phyloP scores from a whole-genome alignment of 2,113 vertebrate genomes.

The Trochalopteron elliotii region DNA sequence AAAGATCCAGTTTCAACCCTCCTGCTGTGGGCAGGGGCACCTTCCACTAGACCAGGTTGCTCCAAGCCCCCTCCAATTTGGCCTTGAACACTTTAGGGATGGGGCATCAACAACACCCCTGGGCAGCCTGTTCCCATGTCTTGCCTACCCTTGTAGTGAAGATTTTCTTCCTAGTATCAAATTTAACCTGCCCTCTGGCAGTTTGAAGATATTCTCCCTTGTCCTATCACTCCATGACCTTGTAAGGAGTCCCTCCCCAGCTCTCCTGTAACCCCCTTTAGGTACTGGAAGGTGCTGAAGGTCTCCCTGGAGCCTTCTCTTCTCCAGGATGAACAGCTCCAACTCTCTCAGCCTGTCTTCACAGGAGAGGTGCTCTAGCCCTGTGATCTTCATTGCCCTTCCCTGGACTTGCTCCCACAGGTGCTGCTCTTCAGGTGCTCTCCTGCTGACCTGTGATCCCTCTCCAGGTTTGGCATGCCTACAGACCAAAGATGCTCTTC shows the following conservation, averaged over 20 bases:
- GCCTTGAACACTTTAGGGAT: background rate
- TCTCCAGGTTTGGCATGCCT: background rate
- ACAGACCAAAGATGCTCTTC: background rate
- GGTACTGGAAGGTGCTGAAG: background rate
- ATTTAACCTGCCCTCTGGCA: background rate
- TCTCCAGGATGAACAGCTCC: background rate
- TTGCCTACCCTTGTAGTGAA: background rate
- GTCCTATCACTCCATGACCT: background rate
- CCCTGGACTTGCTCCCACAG: background rate
- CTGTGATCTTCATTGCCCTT: too few relatives aligned
- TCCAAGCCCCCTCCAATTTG: background rate
- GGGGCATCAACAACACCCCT: background rate
- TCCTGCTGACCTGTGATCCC: background rate
- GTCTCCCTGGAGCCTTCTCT: background rate
- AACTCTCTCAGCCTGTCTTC: background rate
- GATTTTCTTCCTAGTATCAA: background rate
- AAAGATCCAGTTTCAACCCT: accelerated
- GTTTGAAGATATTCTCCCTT: background rate
- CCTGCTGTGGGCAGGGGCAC: background rate
- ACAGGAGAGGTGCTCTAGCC: background rate
- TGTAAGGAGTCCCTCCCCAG: background rate
- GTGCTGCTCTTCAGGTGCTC: background rate
- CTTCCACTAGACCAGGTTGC: background rate
- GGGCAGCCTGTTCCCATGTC: background rate
- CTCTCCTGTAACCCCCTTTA: background rate